Evolutionary conservation across 1,140 invertebrate species (phyloP).

Genomic region (Pseudomyrmex sp.): DNA sequence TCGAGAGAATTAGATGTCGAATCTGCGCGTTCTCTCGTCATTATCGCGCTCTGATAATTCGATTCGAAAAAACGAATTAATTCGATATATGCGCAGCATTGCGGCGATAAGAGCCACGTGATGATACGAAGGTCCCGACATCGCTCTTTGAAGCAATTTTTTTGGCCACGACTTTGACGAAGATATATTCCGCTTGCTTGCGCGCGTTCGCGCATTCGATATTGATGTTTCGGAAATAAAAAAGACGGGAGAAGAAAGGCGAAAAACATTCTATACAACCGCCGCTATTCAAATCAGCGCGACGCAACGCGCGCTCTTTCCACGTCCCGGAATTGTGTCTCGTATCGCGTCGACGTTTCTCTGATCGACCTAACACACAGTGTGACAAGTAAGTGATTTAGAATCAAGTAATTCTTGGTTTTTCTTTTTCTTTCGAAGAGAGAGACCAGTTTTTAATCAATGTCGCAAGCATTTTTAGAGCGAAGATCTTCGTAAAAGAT

Average conservation of each 20-base stretch:
- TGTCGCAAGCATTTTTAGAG: not conserved
- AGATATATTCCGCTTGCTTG: conserved; percentile 58
- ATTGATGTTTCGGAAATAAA: conserved; percentile 55
- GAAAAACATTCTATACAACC: conserved; percentile 54
- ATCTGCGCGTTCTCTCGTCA: conserved; percentile 12
- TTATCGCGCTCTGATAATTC: conserved; percentile 12
- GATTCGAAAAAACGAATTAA: conserved; percentile 48
- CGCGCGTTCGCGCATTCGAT: conserved; percentile 42
- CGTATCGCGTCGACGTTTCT: not conserved
- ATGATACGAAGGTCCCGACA: conserved; percentile 22
- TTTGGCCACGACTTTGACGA: conserved; percentile 52
- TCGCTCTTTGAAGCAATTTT: conserved; percentile 38
- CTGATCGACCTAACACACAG: no score
- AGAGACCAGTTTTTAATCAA: no score
- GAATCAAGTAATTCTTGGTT: no score
- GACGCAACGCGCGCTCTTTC: conserved; percentile 30
- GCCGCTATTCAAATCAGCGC: conserved; percentile 49
- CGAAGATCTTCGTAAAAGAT: not conserved
- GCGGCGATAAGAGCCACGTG: conserved; percentile 34
- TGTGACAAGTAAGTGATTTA: no score
- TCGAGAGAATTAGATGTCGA: not conserved
- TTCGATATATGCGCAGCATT: conserved; percentile 17
- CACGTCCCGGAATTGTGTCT: conserved; percentile 41
- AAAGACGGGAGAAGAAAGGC: conserved; percentile 25
- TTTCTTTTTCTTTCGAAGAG: no score